phyloP scores from a whole-genome alignment of 2,888 invertebrate genomes.

The Mythimna loreyi region DNA sequence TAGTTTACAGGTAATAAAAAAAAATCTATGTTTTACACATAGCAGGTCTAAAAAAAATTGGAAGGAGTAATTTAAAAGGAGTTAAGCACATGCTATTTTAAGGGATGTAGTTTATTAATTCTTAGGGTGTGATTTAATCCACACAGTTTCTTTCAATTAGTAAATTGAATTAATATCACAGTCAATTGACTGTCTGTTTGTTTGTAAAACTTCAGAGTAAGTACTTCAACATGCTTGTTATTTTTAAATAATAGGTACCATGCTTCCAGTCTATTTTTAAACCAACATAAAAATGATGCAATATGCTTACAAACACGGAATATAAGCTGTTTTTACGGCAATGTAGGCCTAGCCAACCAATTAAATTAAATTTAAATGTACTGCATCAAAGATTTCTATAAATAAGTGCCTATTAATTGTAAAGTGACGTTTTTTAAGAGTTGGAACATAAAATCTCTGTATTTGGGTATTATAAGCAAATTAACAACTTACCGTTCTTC shows the following conservation, averaged over 20 bases:
- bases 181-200: not conserved
- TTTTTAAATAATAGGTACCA: conserved; percentile 21
- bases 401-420: not conserved
- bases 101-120: too few species aligned
- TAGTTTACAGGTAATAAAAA: too few species aligned
- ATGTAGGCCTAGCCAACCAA: not conserved
- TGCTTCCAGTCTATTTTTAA: conserved; percentile 35
- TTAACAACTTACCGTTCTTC: conserved; percentile 81
- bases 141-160: too few species aligned
- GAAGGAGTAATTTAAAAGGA: too few species aligned
- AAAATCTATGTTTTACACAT: too few species aligned
- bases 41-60: too few species aligned
- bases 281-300: conserved; percentile 30
- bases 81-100: not conserved
- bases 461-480: not conserved
- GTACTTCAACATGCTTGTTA: not conserved
- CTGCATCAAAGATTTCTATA: not conserved
- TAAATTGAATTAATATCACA: too few species aligned
- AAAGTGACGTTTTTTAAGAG: conserved; percentile 1
- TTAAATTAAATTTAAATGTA: not conserved
- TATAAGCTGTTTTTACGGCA: not conserved
- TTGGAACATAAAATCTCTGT: not conserved
- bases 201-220: not conserved
- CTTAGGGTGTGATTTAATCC: not conserved
- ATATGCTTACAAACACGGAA: conserved; percentile 1